Evolutionary conservation across 2,888 invertebrate species (phyloP).

Genomic region (Thecophora atra): DNA sequence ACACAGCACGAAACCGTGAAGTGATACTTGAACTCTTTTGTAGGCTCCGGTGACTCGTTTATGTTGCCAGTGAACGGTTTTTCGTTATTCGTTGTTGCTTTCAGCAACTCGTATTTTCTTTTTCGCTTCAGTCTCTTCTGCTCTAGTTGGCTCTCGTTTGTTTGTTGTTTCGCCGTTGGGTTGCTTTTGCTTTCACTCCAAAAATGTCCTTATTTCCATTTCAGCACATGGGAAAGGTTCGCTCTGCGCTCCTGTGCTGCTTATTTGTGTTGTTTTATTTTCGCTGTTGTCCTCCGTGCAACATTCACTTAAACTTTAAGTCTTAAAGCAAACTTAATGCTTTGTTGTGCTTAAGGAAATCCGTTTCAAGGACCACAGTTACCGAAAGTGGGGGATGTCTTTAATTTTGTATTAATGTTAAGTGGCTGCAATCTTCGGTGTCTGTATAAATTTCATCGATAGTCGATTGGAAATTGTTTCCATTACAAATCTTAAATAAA

Average conservation of each 20-base stretch:
- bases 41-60: slow-evolving; percentile 25
- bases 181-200: slow-evolving; percentile 19
- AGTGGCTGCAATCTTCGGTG: too few relatives aligned
- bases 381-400: too few relatives aligned
- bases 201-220: slow-evolving; percentile 16
- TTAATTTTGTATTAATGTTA: too few relatives aligned
- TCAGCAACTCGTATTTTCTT: slow-evolving; percentile 6
- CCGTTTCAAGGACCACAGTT: too few relatives aligned
- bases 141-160: slow-evolving; percentile 19
- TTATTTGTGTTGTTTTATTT: background rate
- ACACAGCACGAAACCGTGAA: slow-evolving; percentile 13
- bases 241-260: background rate
- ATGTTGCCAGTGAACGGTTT: background rate
- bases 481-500: too few relatives aligned
- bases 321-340: background rate
- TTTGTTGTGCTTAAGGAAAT: slow-evolving; percentile 7
- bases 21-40: slow-evolving; percentile 30
- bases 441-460: too few relatives aligned
- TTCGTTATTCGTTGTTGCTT: background rate
- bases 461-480: too few relatives aligned
- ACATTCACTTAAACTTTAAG: background rate
- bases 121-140: slow-evolving; percentile 16
- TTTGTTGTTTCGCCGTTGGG: background rate
- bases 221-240: background rate
- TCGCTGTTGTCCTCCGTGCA: background rate